Base-by-base conservation (phyloP, 2,113 vertebrate species). In the Urocynchramus pylzowi region DNA sequence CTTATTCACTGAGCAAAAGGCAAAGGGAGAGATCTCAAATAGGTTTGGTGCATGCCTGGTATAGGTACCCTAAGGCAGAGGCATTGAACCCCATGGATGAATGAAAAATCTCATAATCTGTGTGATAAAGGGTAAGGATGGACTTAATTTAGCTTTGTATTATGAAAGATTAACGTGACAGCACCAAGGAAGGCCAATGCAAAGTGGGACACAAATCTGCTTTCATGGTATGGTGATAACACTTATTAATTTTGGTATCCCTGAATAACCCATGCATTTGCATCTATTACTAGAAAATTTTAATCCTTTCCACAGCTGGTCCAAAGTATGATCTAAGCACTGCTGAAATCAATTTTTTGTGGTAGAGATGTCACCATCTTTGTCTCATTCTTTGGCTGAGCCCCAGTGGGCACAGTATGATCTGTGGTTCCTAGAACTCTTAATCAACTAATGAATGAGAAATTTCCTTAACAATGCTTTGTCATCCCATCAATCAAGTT, bases 41-140 rank as follows among this genome's bases (percentile, higher is more conserved):
- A 44, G 64, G 21, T 35, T 39, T 78, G 35, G 9, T 33, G 18
- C 18, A 7, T 20, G 11, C 26, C 52, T 50, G 26, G 39, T 35
- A 4, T 0, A 13, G 30, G 11, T 45, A 54, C 16, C 8, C 12
- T 47, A 44, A 11, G 2, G 61, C 23, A 68, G 69, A 7, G 2
- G 11, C 3, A 3, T 6, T 65, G 1, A 1, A 26, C 37, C 4
- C 23, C 22, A 13, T 1, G 6, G 41, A n/a, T 2, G 2, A 57
- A 54, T 27, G 35, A 75, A 85, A 57, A 83, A 10, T 47, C 44
- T 80, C 57, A 37, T 75, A 21, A 47, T 52, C 27, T 73, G 37
- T 73, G 49, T 69, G 52, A 10, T n/a, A 26, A 74, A 74, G 6
- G 8, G 35, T 8, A 56, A 84, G 44, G 50, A 57, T 31, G 49